Evolutionary conservation across 2,888 invertebrate genomes (phyloP).

Genomic region (Thyatira batis): DNA sequence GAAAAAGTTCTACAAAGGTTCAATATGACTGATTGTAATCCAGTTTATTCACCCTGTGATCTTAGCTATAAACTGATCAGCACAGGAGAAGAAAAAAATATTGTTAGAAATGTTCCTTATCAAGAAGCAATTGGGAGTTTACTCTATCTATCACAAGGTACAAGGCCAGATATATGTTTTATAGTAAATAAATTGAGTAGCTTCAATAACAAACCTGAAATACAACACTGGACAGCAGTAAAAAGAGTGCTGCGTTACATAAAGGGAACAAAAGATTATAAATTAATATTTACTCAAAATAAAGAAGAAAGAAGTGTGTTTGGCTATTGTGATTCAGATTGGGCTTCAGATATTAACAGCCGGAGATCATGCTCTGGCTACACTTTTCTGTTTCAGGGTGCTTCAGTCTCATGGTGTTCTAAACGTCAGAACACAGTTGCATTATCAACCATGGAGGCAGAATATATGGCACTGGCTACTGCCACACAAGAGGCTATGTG

Average conservation of each 20-base stretch:
- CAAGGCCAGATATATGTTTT: constrained; percentile 27
- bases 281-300: constrained; percentile 9
- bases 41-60: constrained; percentile 19
- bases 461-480: constrained; percentile 24
- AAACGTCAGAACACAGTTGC: constrained; percentile 20
- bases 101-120: too few species aligned
- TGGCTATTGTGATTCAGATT: constrained; percentile 34
- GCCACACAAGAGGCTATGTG: constrained; percentile 25
- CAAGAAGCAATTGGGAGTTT: constrained; percentile 19
- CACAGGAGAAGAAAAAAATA: constrained; percentile 7
- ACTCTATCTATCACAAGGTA: constrained; percentile 19
- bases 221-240: constrained; percentile 19
- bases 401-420: constrained; percentile 27
- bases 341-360: constrained; percentile 20
- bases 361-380: constrained; percentile 22
- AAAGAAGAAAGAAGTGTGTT: constrained; percentile 1
- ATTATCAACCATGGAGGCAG: too few species aligned
- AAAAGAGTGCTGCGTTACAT: constrained; percentile 27
- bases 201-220: constrained; percentile 20
- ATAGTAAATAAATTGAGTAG: constrained; percentile 26
- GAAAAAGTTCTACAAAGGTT: constrained; percentile 13
- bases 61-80: constrained; percentile 11
- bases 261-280: constrained; percentile 21
- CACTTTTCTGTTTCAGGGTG: constrained; percentile 25
- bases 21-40: constrained; percentile 22